Conservation (phyloP, 2,113 vertebrate genomes). For the Sclerurus mexicanus region DNA sequence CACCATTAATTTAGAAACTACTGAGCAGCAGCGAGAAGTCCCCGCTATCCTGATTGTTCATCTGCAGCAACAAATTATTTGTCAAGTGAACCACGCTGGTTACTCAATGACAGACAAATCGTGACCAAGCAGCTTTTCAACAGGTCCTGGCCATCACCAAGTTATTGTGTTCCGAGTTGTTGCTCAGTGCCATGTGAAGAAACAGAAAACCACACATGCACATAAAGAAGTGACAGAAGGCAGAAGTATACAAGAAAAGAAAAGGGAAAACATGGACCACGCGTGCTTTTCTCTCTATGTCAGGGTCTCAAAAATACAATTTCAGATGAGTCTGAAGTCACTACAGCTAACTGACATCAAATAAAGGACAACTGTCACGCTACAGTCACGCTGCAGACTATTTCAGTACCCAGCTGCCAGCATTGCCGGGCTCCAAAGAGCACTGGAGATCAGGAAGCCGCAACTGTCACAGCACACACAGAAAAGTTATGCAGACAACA, state of each 20-base stretch:
- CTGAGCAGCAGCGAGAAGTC: background rate
- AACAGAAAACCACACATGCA: background rate
- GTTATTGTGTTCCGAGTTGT: fast-evolving
- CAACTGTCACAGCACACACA: background rate
- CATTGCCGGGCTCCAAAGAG: background rate
- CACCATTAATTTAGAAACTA: background rate
- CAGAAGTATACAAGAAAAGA: background rate
- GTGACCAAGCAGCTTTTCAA: background rate
- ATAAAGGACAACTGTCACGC: background rate
- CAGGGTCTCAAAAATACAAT: background rate
- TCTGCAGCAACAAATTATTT: background rate
- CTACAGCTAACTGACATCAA: background rate
- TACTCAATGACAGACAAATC: background rate
- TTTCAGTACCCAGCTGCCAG: background rate
- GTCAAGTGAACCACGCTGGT: background rate
- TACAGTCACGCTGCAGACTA: background rate
- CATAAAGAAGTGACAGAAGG: background rate
- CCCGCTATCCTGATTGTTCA: background rate
- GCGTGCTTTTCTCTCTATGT: background rate
- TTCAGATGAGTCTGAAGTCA: background rate
- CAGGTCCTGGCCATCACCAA: background rate
- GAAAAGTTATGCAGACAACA: background rate
- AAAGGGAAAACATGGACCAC: background rate
- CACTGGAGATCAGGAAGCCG: background rate
- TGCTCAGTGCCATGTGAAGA: background rate